These are phyloP conservation scores for Eristalis tenax DNA, from an alignment of 2,888 invertebrate species.

Conservation along the genomic window DNA sequence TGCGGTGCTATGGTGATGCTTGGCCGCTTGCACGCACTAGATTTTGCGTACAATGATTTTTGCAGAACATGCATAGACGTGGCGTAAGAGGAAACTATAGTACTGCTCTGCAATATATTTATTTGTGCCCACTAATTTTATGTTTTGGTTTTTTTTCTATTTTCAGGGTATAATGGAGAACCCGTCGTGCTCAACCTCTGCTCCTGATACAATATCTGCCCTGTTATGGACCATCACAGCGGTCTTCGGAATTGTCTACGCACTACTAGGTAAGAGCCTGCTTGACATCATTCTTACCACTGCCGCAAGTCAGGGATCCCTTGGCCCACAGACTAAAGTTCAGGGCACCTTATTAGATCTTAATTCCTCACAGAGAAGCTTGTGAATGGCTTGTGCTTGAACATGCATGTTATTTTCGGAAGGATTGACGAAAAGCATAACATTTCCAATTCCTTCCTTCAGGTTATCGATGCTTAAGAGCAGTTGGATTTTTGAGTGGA, in stretches of 20 bases:
- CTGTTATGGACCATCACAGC: conserved; percentile 81
- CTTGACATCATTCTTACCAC: background rate
- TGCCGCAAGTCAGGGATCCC: too few species aligned
- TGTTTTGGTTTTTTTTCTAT: conserved; percentile 1
- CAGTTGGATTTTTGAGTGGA: conserved; percentile 93
- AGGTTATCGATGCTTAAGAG: conserved; percentile 95
- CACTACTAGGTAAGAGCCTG: conserved; percentile 86
- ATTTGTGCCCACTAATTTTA: background rate
- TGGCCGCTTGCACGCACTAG: too few species aligned
- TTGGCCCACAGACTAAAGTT: too few species aligned
- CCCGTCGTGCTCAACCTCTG: conserved; percentile 79
- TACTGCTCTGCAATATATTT: too few species aligned
- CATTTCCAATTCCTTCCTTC: background rate
- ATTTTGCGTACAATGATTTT: too few species aligned
- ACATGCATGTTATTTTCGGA: too few species aligned
- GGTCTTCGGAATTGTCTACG: conserved; percentile 91
- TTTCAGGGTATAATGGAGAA: conserved; percentile 80
- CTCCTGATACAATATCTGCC: conserved; percentile 80
- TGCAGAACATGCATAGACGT: too few species aligned
- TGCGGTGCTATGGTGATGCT: too few species aligned
- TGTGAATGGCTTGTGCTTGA: too few species aligned
- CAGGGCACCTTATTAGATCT: too few species aligned
- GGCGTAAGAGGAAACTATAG: too few species aligned
- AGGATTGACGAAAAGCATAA: background rate
- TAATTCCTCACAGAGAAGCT: too few species aligned